Percentiles rank a stretch among this genome's conserved stretches.
Evolutionary conservation across 2,797 vertebrate species (phyloP).

Genomic region (Chiloscyllium punctatum): DNA sequence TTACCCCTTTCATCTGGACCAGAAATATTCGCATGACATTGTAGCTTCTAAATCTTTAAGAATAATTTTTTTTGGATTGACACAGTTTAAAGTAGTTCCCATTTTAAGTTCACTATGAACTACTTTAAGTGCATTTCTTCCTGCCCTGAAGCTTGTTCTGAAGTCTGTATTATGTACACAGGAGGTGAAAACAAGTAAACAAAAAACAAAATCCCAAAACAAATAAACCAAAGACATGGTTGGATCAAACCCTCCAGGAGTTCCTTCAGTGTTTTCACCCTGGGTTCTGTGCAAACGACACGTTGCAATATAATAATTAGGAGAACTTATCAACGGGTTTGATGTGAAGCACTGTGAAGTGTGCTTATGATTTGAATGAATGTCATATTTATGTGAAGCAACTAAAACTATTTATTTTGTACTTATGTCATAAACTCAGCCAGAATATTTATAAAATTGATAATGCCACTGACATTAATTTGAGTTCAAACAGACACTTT

Average conservation of each 20-base stretch:
- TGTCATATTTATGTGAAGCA: background rate
- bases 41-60: background rate
- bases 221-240: slow-evolving; percentile 25
- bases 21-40: background rate
- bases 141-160: slow-evolving; percentile 2
- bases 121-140: slow-evolving; percentile 9
- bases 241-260: background rate
- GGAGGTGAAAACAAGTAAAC: background rate
- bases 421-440: background rate
- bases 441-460: background rate
- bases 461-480: background rate
- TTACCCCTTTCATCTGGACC: background rate
- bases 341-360: background rate
- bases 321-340: background rate
- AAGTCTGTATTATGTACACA: slow-evolving; percentile 12
- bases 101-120: background rate
- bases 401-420: background rate
- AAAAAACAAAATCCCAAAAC: slow-evolving; percentile 9
- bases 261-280: background rate
- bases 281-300: background rate
- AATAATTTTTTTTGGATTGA: background rate
- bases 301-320: background rate
- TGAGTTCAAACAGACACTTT: background rate
- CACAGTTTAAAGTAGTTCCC: background rate
- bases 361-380: background rate